Evolutionary conservation across 2,113 vertebrate genomes (phyloP).

Genomic region (Microtus montanus): DNA sequence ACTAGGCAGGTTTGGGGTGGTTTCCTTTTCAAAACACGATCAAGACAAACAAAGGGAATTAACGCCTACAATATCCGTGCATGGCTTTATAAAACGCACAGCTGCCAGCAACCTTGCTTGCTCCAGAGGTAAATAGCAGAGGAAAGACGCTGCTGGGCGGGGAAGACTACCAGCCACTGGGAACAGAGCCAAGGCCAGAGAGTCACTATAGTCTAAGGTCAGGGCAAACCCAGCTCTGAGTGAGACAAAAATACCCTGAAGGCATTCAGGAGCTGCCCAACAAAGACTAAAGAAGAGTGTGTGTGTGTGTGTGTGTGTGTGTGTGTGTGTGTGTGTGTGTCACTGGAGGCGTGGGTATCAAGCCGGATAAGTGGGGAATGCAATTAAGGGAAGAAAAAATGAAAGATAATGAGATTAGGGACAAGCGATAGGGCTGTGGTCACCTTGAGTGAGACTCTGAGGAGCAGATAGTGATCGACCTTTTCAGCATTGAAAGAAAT

Average conservation of each 20-base stretch:
- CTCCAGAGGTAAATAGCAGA: rapidly evolving
- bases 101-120: background rate
- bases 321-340: slow-evolving; percentile 29
- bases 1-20: background rate
- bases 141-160: rapidly evolving
- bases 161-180: background rate
- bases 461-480: slow-evolving; percentile 42
- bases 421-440: background rate
- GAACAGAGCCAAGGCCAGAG: rapidly evolving
- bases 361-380: slow-evolving; percentile 63
- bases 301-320: background rate
- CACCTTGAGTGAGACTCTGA: slow-evolving; percentile 39
- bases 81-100: rapidly evolving
- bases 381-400: slow-evolving; percentile 78
- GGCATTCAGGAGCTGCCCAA: slow-evolving; percentile 6
- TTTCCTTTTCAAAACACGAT: background rate
- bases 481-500: slow-evolving; percentile 25
- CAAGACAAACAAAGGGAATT: background rate
- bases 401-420: slow-evolving; percentile 79
- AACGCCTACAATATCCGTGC: rapidly evolving
- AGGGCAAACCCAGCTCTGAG: background rate
- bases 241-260: background rate
- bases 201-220: background rate
- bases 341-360: slow-evolving; percentile 50
- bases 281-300: slow-evolving; percentile 46